These are phyloP conservation scores for Melanotaenia pygmaea DNA, from an alignment of 2,797 vertebrate genomes.

Conservation along the genomic window DNA sequence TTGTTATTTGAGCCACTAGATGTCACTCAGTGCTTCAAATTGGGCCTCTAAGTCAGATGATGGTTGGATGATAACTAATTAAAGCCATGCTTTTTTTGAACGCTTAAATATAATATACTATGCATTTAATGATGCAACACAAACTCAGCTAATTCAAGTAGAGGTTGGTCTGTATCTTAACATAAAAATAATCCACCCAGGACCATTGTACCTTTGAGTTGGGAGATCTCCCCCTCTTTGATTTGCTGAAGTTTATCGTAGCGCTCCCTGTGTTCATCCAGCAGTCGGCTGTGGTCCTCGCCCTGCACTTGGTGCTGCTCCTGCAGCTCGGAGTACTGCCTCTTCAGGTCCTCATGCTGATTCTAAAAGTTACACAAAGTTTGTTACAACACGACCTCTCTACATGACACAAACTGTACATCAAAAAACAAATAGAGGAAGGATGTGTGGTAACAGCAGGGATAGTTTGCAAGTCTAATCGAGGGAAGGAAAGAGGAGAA, in stretches of 20 bases:
- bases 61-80: too few species aligned
- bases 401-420: not conserved
- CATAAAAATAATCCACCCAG: not conserved
- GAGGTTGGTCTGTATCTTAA: not conserved
- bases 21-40: not conserved
- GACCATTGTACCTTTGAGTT: conserved; percentile 89
- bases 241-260: conserved; percentile 88
- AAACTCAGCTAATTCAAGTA: not conserved
- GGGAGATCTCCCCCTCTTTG: conserved; percentile 90
- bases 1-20: not conserved
- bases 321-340: conserved; percentile 91
- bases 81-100: not conserved
- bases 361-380: conserved; percentile 80
- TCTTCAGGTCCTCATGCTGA: conserved; percentile 95
- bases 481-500: not conserved
- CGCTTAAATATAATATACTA: too few species aligned
- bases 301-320: conserved; percentile 90
- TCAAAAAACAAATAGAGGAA: conserved; percentile 17
- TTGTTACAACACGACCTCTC: not conserved
- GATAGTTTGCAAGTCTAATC: not conserved
- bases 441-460: not conserved
- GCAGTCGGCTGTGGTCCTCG: conserved; percentile 87
- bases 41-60: not conserved
- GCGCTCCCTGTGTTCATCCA: conserved; percentile 89
- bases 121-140: not conserved